Evolutionary conservation across 2,113 vertebrate genomes (phyloP), one percentile per base, ranked within the genome.

Genomic region (Tetrao urogallus): DNA sequence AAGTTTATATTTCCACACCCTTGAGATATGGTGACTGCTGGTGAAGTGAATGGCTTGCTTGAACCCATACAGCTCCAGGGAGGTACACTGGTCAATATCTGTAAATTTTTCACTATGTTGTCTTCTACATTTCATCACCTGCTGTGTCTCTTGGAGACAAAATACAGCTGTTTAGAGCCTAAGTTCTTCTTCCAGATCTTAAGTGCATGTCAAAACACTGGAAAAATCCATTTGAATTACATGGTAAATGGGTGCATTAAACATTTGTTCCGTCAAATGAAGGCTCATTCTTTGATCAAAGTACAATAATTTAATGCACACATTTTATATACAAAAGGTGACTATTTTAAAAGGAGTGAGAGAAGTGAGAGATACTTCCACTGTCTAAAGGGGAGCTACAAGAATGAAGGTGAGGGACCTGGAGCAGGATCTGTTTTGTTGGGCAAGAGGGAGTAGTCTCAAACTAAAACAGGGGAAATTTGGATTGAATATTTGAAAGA

Each of bases 201-300:
- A 78, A 71, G 11, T 61, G 21, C 20, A 42, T 56, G 16, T 43
- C 86, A 77, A 34, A 14, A 60, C 21, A 67, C 12, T 57, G 34
- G 30, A 89, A 81, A 72, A 79, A 40, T 70, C 8, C 48, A 82
- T 63, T 40, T 61, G 24, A 87, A 76, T 34, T 57, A 56, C 54
- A 86, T 15, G 13, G 3, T 40, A 10, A 42, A 67, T 1, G 2
- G 0, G 0, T 25, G 10, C 17, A 71, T 30, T 43, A 66, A 86
- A 24, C 13, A 20, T 50, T 78, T 88, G 1, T n/a, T 84, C 54
- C 65, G 22, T 57, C 7, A 82, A 84, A 3, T 4, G 8, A 71
- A 72, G 17, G 22, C 38, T 89, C 10, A 27, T 65, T 92, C 47
- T 76, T 69, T 76, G 25, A 87, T 78, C 3, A 0, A 93, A 75